These are phyloP conservation scores for Gallinago jamesoni DNA, from an alignment of 2,113 vertebrate genomes.

Conservation along the genomic window DNA sequence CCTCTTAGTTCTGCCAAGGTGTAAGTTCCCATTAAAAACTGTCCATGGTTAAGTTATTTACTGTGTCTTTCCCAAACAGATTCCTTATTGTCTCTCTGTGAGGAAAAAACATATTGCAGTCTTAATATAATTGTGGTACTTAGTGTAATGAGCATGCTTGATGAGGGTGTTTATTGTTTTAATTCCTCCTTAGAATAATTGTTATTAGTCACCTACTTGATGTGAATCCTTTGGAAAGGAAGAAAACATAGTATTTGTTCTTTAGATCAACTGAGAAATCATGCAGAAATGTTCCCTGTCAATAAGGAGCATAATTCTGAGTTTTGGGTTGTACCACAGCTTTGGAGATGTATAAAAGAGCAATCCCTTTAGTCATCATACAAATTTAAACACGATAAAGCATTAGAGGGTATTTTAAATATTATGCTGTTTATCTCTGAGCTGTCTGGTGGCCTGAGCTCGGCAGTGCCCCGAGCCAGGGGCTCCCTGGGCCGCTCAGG, in stretches of 20 bases:
- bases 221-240: background rate
- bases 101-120: background rate
- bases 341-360: background rate
- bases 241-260: background rate
- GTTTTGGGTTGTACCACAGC: background rate
- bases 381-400: background rate
- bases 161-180: background rate
- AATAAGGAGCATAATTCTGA: background rate
- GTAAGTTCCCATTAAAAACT: background rate
- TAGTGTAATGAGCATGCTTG: constrained; percentile 3
- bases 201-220: background rate
- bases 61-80: background rate
- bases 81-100: background rate
- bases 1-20: background rate
- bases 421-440: background rate
- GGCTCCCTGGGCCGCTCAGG: background rate
- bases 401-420: background rate
- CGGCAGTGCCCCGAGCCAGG: background rate
- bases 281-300: background rate
- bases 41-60: background rate
- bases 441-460: background rate
- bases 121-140: background rate
- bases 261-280: background rate
- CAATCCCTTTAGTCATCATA: background rate
- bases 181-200: background rate